A percentile compares a stretch with the other conserved stretches of the same genome.
Conservation (phyloP, 2,888 invertebrate species). For the Pollenia labialis region DNA sequence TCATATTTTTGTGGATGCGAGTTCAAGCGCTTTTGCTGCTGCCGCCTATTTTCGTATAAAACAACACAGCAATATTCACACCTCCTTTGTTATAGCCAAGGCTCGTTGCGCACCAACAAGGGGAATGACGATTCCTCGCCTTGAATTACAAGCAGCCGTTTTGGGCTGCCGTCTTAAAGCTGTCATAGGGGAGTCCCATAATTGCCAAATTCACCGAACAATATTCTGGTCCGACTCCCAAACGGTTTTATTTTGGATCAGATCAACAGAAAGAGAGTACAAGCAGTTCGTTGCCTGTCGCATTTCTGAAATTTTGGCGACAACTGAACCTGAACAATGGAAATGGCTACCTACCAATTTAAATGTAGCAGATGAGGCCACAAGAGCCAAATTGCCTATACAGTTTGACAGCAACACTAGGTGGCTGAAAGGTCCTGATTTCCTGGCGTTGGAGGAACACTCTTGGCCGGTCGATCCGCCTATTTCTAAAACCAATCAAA, state of each 20-base stretch:
- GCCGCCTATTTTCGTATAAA: slow-evolving; percentile 66
- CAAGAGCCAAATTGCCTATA: slow-evolving; percentile 3
- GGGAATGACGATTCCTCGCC: slow-evolving; percentile 61
- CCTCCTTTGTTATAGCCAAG: slow-evolving; percentile 67
- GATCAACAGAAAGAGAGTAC: slow-evolving; percentile 72
- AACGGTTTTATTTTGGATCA: slow-evolving; percentile 70
- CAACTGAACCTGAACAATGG: slow-evolving; percentile 57
- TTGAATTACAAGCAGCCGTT: slow-evolving; percentile 69
- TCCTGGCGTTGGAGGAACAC: slow-evolving; percentile 16
- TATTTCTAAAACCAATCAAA: not conserved
- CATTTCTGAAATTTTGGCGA: slow-evolving; percentile 59
- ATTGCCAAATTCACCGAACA: too few relatives aligned
- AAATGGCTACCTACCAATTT: slow-evolving; percentile 63
- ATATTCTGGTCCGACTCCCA: too few relatives aligned
- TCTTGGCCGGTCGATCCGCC: slow-evolving; percentile 11
- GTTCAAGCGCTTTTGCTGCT: slow-evolving; percentile 65
- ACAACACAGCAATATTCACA: slow-evolving; percentile 47
- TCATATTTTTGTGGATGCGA: slow-evolving; percentile 69
- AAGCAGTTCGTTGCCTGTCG: slow-evolving; percentile 62
- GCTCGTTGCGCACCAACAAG: slow-evolving; percentile 63
- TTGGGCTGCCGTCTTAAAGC: slow-evolving; percentile 55
- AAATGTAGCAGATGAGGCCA: slow-evolving; percentile 62
- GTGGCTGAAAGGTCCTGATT: slow-evolving; percentile 54
- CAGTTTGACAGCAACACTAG: not conserved
- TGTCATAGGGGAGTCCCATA: not conserved